Conservation (phyloP, 2,888 invertebrate genomes). For the Brachylomia viminalis region DNA sequence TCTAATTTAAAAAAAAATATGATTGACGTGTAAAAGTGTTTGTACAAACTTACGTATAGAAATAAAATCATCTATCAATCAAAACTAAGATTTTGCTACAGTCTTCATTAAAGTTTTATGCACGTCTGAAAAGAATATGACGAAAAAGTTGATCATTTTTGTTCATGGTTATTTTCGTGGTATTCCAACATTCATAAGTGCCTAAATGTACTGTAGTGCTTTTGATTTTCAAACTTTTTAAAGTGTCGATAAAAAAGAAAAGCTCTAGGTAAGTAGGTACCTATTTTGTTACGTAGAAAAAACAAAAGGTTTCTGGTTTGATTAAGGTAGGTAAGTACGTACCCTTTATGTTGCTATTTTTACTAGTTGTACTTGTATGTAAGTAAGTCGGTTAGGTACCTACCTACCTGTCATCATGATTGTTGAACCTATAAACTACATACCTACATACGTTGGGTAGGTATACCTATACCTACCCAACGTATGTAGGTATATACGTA, state of each 20-base stretch:
- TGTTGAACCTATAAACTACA: neutral
- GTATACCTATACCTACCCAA: too few relatives aligned
- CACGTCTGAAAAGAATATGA: neutral
- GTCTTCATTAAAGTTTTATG: neutral
- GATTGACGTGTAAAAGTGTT: too few relatives aligned
- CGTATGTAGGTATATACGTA: too few relatives aligned
- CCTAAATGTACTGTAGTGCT: neutral
- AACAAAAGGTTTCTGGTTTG: too few relatives aligned
- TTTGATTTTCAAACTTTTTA: neutral
- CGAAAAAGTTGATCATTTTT: too few relatives aligned
- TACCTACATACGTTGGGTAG: too few relatives aligned
- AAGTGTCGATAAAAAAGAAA: neutral
- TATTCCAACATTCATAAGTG: neutral
- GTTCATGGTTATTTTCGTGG: too few relatives aligned
- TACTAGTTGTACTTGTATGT: neutral
- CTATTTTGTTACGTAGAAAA: neutral
- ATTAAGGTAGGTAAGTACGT: neutral
- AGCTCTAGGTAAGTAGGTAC: neutral
- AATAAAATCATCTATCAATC: too few relatives aligned
- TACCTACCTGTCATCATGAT: neutral
- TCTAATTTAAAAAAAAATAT: too few relatives aligned
- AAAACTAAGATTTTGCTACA: neutral
- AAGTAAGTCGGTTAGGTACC: neutral
- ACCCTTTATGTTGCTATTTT: neutral
- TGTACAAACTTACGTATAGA: too few relatives aligned